phyloP scores from a whole-genome alignment of 2,797 vertebrate species.

The Eremophila alpestris region DNA sequence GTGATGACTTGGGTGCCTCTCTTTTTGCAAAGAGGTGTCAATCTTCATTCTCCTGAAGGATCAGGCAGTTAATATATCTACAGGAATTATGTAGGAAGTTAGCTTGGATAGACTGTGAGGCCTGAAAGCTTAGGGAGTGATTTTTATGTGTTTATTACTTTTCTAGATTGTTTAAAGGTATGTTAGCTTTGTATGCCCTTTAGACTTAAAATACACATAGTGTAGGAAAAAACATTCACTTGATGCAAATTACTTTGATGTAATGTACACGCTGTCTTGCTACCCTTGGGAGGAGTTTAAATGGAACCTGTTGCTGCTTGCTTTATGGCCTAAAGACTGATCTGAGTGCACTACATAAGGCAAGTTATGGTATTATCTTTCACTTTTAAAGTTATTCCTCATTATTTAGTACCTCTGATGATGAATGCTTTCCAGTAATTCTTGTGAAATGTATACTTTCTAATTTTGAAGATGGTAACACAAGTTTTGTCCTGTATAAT shows the following conservation, averaged over 20 bases:
- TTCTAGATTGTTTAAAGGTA: neutral
- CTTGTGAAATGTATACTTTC: neutral
- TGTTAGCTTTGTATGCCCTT: neutral
- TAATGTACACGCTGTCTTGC: neutral
- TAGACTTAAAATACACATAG: neutral
- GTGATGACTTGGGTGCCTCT: neutral
- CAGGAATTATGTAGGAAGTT: neutral
- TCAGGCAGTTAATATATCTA: neutral
- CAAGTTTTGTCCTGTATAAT: neutral
- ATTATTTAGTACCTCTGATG: neutral
- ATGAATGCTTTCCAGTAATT: neutral
- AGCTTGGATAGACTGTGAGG: neutral
- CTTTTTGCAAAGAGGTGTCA: neutral
- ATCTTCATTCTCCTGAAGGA: neutral
- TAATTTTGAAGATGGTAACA: neutral
- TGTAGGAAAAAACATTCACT: neutral
- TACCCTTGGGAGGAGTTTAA: neutral
- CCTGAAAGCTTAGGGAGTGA: neutral
- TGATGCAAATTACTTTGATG: neutral
- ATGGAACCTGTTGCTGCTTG: neutral
- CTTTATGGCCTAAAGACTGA: neutral
- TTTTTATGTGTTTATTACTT: neutral
- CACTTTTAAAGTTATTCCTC: neutral
- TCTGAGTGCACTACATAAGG: neutral
- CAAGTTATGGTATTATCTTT: neutral